phyloP scores from a whole-genome alignment of 37 sponge, comb jelly and placozoan genomes.

The Hexactinellida sp. region DNA sequence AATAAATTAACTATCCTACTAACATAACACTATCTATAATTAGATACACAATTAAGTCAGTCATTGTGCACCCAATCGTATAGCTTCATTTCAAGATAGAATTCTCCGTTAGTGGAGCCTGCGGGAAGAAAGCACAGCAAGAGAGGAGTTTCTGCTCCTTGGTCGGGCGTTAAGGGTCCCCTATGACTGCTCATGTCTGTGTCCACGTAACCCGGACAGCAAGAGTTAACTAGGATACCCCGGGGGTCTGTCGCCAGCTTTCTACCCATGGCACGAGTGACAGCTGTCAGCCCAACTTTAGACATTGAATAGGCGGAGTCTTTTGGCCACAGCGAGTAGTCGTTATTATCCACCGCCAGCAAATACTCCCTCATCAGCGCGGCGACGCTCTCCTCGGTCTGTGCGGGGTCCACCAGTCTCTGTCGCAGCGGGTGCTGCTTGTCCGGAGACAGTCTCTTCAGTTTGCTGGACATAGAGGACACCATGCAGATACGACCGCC shows the following conservation, averaged over 20 bases:
- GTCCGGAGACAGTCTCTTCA: conserved; percentile 18
- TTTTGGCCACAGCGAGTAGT: too few species aligned
- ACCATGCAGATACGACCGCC: conserved; percentile 63
- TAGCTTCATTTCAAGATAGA: conserved; percentile 46
- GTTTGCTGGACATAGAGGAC: conserved; percentile 29
- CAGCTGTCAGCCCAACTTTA: conserved; percentile 39
- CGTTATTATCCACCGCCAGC: too few species aligned
- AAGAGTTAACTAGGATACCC: conserved; percentile 41
- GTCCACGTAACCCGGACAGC: conserved; percentile 57
- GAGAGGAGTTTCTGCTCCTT: conserved; percentile 76
- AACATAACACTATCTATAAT: too few species aligned
- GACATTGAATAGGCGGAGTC: conserved; percentile 38
- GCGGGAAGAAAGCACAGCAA: conserved; percentile 41
- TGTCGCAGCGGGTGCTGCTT: not conserved
- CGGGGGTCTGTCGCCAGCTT: not conserved
- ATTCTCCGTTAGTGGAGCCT: conserved; percentile 51
- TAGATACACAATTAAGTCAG: too few species aligned
- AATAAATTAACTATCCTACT: too few species aligned
- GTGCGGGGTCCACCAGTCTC: conserved; percentile 23
- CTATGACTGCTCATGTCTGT: too few species aligned
- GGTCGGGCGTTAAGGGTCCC: conserved; percentile 45
- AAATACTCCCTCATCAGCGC: conserved; percentile 54
- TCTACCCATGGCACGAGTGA: conserved; percentile 34
- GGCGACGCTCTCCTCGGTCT: conserved; percentile 48
- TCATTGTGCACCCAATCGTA: too few species aligned